Conservation (phyloP, 2,113 vertebrate species). For the Zapus hudsonius region DNA sequence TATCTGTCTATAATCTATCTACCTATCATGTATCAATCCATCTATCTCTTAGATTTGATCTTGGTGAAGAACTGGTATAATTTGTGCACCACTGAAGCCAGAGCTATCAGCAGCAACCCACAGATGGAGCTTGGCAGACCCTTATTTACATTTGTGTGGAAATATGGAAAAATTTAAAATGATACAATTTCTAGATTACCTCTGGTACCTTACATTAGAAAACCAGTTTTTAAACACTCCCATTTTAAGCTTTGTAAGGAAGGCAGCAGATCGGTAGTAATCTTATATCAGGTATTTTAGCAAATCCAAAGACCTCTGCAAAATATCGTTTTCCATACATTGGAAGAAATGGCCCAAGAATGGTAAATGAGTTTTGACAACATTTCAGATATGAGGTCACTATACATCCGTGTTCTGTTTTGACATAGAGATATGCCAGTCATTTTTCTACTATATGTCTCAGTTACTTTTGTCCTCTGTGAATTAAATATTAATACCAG, state of each 20-base stretch:
- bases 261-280: background rate
- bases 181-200: background rate
- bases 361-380: background rate
- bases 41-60: background rate
- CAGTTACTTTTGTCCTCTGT: background rate
- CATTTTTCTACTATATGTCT: background rate
- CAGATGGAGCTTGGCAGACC: constrained; percentile 34
- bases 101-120: constrained; percentile 34
- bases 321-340: background rate
- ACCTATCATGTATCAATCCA: background rate
- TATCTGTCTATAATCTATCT: background rate
- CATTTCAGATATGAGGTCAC: background rate
- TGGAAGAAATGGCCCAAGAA: background rate
- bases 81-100: background rate
- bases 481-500: background rate
- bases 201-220: background rate
- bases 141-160: background rate
- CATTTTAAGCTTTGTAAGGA: background rate
- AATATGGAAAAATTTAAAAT: constrained; percentile 25
- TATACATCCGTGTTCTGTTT: background rate
- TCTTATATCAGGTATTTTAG: background rate
- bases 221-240: background rate
- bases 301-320: background rate
- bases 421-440: background rate
- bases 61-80: background rate